A percentile compares a stretch with the other conserved stretches of the same genome.
Evolutionary conservation across 2,797 vertebrate genomes (phyloP).

Genomic region (Benthosema pterotum): DNA sequence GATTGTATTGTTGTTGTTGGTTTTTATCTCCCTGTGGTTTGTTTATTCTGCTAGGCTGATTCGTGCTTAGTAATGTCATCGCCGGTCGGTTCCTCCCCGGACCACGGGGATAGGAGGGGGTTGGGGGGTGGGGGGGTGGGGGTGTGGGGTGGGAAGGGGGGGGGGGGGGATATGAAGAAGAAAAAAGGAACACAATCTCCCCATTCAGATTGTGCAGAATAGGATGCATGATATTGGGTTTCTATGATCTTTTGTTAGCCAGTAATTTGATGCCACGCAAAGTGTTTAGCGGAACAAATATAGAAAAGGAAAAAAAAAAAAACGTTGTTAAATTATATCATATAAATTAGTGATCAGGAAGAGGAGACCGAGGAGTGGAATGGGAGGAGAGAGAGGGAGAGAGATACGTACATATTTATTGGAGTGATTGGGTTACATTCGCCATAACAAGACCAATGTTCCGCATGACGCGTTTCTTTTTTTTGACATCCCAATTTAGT

Average conservation of each 20-base stretch:
- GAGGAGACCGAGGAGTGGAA: constrained; percentile 33
- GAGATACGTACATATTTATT: constrained; percentile 49
- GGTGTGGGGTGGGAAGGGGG: constrained; percentile 28
- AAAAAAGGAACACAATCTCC: constrained; percentile 67
- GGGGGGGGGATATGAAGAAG: constrained; percentile 41
- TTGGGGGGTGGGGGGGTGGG: constrained; percentile 30
- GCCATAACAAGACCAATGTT: constrained; percentile 61
- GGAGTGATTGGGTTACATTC: constrained; percentile 68
- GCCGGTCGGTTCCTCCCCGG: constrained; percentile 52
- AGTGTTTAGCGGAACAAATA: constrained; percentile 75
- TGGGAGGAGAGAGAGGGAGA: constrained; percentile 4
- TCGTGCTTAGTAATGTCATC: constrained; percentile 77
- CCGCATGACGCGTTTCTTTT: constrained; percentile 31
- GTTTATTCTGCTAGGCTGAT: constrained; percentile 71
- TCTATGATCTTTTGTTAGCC: constrained; percentile 71
- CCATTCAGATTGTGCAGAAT: constrained; percentile 67
- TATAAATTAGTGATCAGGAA: constrained; percentile 76
- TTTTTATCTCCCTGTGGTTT: constrained; percentile 56
- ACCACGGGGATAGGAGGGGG: constrained; percentile 51
- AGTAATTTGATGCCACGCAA: constrained; percentile 67
- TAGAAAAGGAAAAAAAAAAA: constrained; percentile 21
- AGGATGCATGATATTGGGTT: constrained; percentile 70
- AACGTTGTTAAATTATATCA: constrained; percentile 68
- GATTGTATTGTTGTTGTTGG: constrained; percentile 67
- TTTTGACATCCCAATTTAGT: constrained; percentile 63